Percentiles rank a stretch among this genome's conserved stretches.
Conservation (phyloP, 35 echinoderm and acorn worm genomes). For the Apostichopus californicus region DNA sequence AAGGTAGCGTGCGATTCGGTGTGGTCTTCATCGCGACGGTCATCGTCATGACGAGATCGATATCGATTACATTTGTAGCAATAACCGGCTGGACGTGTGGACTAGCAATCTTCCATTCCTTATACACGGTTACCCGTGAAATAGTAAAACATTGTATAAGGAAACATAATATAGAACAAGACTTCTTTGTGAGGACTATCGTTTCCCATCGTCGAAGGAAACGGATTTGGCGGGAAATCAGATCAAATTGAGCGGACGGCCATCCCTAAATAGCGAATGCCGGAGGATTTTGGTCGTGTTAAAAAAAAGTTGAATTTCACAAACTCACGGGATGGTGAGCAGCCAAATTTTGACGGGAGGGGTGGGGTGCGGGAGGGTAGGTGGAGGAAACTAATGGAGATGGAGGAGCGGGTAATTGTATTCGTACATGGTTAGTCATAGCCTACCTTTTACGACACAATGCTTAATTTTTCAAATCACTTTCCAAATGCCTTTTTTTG, state of each 20-base stretch:
- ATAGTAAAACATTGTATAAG: background rate
- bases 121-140: background rate
- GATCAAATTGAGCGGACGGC: background rate
- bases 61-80: conserved; percentile 2
- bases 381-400: too few relatives aligned
- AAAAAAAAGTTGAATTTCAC: too few relatives aligned
- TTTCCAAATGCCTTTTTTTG: too few relatives aligned
- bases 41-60: conserved; percentile 8
- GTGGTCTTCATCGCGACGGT: background rate
- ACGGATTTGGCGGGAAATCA: conserved; percentile 7
- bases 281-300: background rate
- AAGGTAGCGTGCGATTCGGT: conserved; percentile 23
- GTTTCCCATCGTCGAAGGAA: background rate
- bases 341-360: too few relatives aligned
- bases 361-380: too few relatives aligned
- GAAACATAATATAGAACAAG: background rate
- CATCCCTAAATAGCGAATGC: background rate
- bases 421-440: too few relatives aligned
- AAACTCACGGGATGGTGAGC: too few relatives aligned
- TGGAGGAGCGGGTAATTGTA: too few relatives aligned
- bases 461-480: too few relatives aligned
- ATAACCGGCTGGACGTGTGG: conserved; percentile 19
- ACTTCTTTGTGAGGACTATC: background rate
- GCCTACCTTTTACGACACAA: too few relatives aligned
- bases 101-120: conserved; percentile 5